phyloP scores from a whole-genome alignment of 2,797 vertebrate genomes.

The Chaetophractus vellerosus region DNA sequence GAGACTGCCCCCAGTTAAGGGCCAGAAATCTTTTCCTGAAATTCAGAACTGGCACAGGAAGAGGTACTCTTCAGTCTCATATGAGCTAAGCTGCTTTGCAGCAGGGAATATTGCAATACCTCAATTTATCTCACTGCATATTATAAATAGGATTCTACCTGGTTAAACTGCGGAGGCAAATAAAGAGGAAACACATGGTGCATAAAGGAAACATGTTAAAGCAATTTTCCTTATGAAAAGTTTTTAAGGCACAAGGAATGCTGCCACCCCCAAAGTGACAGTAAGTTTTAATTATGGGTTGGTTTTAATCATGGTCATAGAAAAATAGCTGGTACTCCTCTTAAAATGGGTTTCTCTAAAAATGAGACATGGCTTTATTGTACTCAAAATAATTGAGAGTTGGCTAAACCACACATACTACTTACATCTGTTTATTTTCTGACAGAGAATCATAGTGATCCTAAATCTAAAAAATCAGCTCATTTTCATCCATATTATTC shows the following conservation, averaged over 20 bases:
- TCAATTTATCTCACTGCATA: background rate
- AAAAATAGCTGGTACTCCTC: conserved; percentile 63
- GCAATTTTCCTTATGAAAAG: conserved; percentile 59
- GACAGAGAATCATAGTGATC: background rate
- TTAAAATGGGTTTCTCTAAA: conserved; percentile 68
- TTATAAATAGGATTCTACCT: conserved; percentile 46
- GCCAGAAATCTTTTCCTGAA: background rate
- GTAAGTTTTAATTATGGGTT: conserved; percentile 68
- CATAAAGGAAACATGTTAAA: conserved; percentile 37
- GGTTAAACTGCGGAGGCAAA: conserved; percentile 47
- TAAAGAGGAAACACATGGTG: conserved; percentile 53
- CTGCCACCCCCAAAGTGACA: conserved; percentile 57
- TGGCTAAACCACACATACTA: conserved; percentile 31
- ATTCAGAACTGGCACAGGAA: background rate
- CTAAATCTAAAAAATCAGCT: conserved; percentile 47
- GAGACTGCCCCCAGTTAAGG: background rate
- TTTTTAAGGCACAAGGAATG: conserved; percentile 70
- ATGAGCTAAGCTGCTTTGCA: background rate
- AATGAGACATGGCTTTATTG: conserved; percentile 3
- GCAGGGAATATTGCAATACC: background rate
- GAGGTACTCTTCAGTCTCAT: background rate
- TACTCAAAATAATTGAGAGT: conserved; percentile 52
- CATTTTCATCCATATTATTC: conserved; percentile 13
- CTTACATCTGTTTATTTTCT: background rate
- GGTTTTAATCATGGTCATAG: conserved; percentile 57